Evolutionary conservation across 1,140 invertebrate species (phyloP).

Genomic region (Bombyx mandarina): DNA sequence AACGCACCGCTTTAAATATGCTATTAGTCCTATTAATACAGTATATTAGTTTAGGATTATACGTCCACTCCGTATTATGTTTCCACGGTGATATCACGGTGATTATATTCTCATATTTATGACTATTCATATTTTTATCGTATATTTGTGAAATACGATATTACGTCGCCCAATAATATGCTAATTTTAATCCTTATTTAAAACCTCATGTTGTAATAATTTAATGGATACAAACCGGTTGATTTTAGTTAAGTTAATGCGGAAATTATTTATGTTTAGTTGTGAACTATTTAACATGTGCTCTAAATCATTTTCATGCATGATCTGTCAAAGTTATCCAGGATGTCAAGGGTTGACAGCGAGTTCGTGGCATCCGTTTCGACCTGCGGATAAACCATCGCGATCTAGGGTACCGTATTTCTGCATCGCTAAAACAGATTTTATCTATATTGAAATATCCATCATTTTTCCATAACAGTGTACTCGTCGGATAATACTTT

Average conservation of each 20-base stretch:
- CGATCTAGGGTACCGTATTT: conserved; percentile 7
- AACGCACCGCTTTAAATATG: conserved; percentile 14
- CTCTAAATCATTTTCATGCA: conserved; percentile 44
- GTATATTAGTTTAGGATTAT: conserved; percentile 18
- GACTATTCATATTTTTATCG: conserved; percentile 19
- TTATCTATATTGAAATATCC: conserved; percentile 4
- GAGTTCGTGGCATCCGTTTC: conserved; percentile 46
- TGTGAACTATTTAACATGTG: conserved; percentile 21
- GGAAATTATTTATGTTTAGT: conserved; percentile 9
- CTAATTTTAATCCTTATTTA: conserved; percentile 10
- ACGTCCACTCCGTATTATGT: conserved; percentile 14
- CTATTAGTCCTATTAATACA: conserved; percentile 24
- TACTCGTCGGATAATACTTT: conserved; percentile 4
- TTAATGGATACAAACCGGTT: conserved; percentile 6
- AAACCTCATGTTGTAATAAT: conserved; percentile 12
- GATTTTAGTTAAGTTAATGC: conserved; percentile 4
- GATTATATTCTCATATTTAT: conserved; percentile 9
- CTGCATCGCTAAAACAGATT: conserved; percentile 8
- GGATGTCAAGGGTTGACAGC: conserved; percentile 59
- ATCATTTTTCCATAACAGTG: conserved; percentile 3
- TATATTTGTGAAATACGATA: conserved; percentile 23
- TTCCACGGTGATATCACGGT: conserved; percentile 17
- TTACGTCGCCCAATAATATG: conserved; percentile 16
- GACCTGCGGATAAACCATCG: conserved; percentile 44
- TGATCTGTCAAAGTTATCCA: conserved; percentile 59